These are phyloP conservation scores for Reticulitermes speratus DNA, from an alignment of 1,140 invertebrate species.

Conservation along the genomic window DNA sequence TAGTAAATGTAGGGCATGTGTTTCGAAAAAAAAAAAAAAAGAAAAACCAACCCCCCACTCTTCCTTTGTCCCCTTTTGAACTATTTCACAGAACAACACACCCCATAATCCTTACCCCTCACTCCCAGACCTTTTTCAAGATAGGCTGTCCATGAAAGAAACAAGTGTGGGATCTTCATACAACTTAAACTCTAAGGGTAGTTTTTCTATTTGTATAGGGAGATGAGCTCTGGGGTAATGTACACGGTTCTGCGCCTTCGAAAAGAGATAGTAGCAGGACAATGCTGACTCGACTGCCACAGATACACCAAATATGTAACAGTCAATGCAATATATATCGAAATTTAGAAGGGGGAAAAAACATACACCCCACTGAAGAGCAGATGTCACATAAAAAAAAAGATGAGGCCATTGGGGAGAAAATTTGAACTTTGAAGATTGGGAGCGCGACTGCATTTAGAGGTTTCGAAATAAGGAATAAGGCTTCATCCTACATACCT, in stretches of 20 bases:
- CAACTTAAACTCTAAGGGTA: not conserved
- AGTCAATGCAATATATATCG: not conserved
- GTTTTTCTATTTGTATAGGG: conserved; percentile 19
- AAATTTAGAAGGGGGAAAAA: not conserved
- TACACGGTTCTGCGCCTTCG: not conserved
- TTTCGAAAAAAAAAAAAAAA: not conserved
- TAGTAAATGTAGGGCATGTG: not conserved
- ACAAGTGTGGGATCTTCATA: conserved; percentile 1
- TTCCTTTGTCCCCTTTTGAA: not conserved
- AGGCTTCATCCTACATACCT: no score
- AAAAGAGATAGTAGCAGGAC: not conserved
- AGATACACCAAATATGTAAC: not conserved
- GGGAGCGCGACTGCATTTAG: no score
- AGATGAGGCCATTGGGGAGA: not conserved
- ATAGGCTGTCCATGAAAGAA: not conserved
- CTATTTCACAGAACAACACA: conserved; percentile 10
- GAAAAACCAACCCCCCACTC: not conserved
- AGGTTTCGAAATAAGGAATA: no score
- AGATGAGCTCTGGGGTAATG: not conserved
- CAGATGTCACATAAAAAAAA: not conserved
- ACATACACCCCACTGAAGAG: not conserved
- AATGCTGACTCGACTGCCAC: not conserved
- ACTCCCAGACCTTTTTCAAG: not conserved
- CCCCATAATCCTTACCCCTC: not conserved
- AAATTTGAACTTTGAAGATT: not conserved